Base-by-base conservation (phyloP, 2,888 invertebrate species). In the Xiphydria camelus region DNA sequence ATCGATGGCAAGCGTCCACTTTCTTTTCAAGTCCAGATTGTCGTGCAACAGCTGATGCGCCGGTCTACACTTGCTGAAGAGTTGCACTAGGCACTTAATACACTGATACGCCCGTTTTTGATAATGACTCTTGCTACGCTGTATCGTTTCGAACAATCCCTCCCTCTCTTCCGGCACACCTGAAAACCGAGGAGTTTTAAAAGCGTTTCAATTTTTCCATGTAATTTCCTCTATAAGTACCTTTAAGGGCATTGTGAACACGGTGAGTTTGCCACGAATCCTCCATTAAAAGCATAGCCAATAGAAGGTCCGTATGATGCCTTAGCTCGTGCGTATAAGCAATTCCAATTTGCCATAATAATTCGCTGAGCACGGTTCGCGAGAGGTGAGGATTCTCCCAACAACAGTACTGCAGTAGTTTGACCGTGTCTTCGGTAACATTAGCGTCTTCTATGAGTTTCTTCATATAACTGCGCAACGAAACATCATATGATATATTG, bases 321-420 rank as follows among this genome's bases (percentile, higher is more conserved):
- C 94, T 83, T 72, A 97, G 81, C 76, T 97, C 97, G 73, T 95
- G 94, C 58, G 94, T 93, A 77, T 94, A 96, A 2, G 94, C 92
- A 60, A 83, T 86, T 3, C 86, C 84, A 56, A 88, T 86, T 75
- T 94, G 91, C 93, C 94, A 94, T 45, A 97, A 79, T 31, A 97
- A 78, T 78, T 97, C 96, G 32, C 89, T 87, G 23, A 97, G 83
- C 35, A 94, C 91, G 12, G 86, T 84, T 52, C 91, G 87, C 20
- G 95, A 95, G 78, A 96, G 93, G 59, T 88, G 88, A 17, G 94
- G 93, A 79, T 97, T 95, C 77, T 97, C 97, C 96, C 96, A 97
- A 68, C 93, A 92, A 75, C 94, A 87, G 77, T 91, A 97, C 79
- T 95, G 91, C 23, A 97, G 78, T 48, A 97, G 78, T 70, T 92